Evolutionary conservation across 1,140 invertebrate species (phyloP).

Genomic region (Conus betulinus): DNA sequence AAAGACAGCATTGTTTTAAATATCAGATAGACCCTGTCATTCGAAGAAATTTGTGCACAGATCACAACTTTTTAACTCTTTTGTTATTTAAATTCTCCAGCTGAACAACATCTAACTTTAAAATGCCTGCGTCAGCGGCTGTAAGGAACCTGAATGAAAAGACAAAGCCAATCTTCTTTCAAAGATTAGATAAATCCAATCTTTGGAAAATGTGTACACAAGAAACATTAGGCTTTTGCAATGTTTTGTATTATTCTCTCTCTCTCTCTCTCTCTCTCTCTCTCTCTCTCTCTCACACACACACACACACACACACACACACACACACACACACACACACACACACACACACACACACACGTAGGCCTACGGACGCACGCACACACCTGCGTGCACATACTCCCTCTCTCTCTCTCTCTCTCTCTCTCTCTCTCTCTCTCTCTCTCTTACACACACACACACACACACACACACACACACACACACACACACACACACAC

Average conservation of each 20-base stretch:
- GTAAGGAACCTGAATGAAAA: too few relatives aligned
- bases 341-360: background rate
- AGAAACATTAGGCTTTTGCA: too few relatives aligned
- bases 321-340: background rate
- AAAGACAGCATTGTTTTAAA: too few relatives aligned
- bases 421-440: background rate
- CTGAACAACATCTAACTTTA: background rate
- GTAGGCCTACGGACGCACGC: background rate
- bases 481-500: constrained; percentile 4
- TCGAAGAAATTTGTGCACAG: too few relatives aligned
- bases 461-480: background rate
- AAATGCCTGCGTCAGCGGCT: too few relatives aligned
- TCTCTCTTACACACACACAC: background rate
- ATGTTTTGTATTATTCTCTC: background rate
- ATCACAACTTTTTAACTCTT: too few relatives aligned
- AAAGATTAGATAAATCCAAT: too few relatives aligned
- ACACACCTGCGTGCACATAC: background rate
- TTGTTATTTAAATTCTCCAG: too few relatives aligned
- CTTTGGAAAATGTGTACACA: too few relatives aligned
- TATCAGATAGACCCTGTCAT: too few relatives aligned
- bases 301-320: background rate
- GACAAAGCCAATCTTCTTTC: too few relatives aligned
- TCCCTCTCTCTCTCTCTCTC: background rate
- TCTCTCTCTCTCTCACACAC: background rate
- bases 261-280: background rate